Percentiles rank a stretch among this genome's conserved stretches.
phyloP scores from a whole-genome alignment of 2,888 invertebrate genomes.

The Amiota communis region DNA sequence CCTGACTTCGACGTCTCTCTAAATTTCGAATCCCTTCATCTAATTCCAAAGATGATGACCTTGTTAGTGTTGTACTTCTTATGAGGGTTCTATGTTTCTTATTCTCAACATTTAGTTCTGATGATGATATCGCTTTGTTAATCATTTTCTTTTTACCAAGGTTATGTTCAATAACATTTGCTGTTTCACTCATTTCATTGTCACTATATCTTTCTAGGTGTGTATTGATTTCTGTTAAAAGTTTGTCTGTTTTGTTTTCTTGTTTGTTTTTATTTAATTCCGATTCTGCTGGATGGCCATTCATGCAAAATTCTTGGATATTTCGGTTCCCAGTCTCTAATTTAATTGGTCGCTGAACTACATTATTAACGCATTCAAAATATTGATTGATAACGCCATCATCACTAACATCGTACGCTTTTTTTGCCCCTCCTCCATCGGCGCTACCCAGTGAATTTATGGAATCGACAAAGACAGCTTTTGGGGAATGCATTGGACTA shows the following conservation, averaged over 20 bases:
- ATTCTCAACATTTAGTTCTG: constrained; percentile 42
- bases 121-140: constrained; percentile 56
- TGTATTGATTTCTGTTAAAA: constrained; percentile 22
- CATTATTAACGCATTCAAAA: constrained; percentile 71
- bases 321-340: constrained; percentile 51
- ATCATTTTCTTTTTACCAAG: constrained; percentile 49
- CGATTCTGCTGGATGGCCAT: constrained; percentile 9
- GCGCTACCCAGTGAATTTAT: constrained; percentile 49
- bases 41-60: constrained; percentile 64
- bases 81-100: constrained; percentile 61
- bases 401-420: constrained; percentile 66
- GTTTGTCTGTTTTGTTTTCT: neutral
- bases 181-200: constrained; percentile 30
- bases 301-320: constrained; percentile 39
- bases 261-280: neutral
- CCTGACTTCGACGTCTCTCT: constrained; percentile 59
- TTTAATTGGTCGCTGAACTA: constrained; percentile 67
- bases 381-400: constrained; percentile 73
- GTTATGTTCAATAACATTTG: constrained; percentile 27
- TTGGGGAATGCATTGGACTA: constrained; percentile 63
- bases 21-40: constrained; percentile 61
- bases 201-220: constrained; percentile 10
- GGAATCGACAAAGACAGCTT: constrained; percentile 52
- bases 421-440: constrained; percentile 37
- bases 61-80: constrained; percentile 60